Evolutionary conservation across 2,113 vertebrate species (phyloP).

Genomic region (Grallaria varia): DNA sequence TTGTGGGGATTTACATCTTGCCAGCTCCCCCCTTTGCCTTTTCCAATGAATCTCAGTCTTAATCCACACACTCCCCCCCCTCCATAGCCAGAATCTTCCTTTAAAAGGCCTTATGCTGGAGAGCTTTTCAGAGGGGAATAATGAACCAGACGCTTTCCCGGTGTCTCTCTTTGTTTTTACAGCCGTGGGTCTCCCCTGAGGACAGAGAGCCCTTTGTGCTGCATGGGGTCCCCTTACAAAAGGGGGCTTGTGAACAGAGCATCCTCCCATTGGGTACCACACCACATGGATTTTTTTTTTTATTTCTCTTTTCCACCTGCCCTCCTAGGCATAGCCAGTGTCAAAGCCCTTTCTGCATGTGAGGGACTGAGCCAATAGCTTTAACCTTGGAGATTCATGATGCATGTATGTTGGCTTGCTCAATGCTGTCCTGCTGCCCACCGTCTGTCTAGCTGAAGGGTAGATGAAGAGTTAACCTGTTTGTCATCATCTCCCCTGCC

Average conservation of each 20-base stretch:
- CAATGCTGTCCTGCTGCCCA: not conserved
- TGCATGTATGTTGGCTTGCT: not conserved
- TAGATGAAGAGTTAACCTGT: slow-evolving; percentile 20
- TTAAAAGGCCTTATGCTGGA: slow-evolving; percentile 21
- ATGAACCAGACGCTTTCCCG: slow-evolving; percentile 61
- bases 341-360: not conserved
- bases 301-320: no score
- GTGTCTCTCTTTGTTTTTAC: slow-evolving; percentile 58
- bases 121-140: slow-evolving; percentile 56
- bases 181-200: slow-evolving; percentile 45
- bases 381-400: not conserved
- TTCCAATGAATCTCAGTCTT: slow-evolving; percentile 29
- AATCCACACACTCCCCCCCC: not conserved
- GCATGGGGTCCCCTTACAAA: slow-evolving; percentile 28
- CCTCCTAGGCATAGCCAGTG: not conserved
- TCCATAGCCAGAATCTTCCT: not conserved
- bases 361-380: not conserved
- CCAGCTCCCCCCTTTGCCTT: slow-evolving; percentile 23
- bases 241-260: slow-evolving; percentile 57
- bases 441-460: not conserved
- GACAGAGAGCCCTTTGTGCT: slow-evolving; percentile 54
- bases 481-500: slow-evolving; percentile 15
- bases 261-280: slow-evolving; percentile 32
- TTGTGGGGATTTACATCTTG: slow-evolving; percentile 2
- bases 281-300: not conserved